Evolutionary conservation across 2,113 vertebrate species (phyloP).

Genomic region (Pipa parva): DNA sequence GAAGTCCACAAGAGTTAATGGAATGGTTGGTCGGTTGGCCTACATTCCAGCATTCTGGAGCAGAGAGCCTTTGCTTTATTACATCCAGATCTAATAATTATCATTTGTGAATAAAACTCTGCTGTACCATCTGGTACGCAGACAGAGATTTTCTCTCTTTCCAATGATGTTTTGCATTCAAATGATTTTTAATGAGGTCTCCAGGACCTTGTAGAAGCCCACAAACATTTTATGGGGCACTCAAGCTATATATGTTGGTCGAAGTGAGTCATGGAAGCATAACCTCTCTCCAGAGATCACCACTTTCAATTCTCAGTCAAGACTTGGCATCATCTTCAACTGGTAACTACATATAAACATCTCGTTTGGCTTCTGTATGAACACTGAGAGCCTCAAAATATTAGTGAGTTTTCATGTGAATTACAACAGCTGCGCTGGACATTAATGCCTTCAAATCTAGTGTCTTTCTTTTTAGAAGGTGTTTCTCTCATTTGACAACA

Average conservation of each 20-base stretch:
- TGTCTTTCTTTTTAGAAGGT: not conserved
- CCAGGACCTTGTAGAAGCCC: constrained; percentile 5
- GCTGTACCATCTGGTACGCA: constrained; percentile 17
- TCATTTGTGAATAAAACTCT: constrained; percentile 20
- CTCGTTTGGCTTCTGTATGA: not conserved
- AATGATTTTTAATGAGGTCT: constrained; percentile 9
- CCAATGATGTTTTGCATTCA: not conserved
- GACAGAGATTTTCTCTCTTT: not conserved
- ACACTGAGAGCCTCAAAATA: not conserved
- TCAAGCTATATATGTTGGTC: constrained; percentile 9
- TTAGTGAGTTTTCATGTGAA: too few species aligned
- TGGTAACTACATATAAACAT: constrained; percentile 15
- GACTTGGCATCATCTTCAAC: not conserved
- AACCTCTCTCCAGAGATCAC: not conserved
- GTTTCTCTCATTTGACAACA: constrained; percentile 12
- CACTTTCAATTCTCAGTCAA: not conserved
- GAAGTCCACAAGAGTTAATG: not conserved
- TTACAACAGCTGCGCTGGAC: not conserved
- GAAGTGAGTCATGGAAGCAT: constrained; percentile 1
- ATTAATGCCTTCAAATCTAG: constrained; percentile 1
- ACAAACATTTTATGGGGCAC: not conserved
- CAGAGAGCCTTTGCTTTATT: constrained; percentile 5
- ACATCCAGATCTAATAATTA: constrained; percentile 22
- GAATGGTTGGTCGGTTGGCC: not conserved
- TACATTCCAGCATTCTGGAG: not conserved